Conservation (phyloP, 2,113 vertebrate species). For the Halichoeres trimaculatus region DNA sequence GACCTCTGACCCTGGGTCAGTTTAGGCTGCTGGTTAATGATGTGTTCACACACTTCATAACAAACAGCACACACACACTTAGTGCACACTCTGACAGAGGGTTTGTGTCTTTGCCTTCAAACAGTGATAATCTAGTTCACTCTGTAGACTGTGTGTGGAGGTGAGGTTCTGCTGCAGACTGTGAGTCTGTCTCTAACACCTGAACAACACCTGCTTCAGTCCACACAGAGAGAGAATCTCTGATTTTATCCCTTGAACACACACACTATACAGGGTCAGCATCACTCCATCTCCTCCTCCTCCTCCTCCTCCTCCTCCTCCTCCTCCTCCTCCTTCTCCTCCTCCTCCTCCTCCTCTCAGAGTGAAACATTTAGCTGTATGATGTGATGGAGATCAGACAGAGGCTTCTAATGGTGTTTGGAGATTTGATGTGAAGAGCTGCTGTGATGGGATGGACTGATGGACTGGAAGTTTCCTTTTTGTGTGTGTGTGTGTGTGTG, state of each 20-base stretch:
- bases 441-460: slow-evolving; percentile 38
- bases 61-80: slow-evolving; percentile 34
- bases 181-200: too few species aligned
- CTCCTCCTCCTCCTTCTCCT: neutral
- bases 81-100: slow-evolving; percentile 30
- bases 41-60: slow-evolving; percentile 78
- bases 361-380: slow-evolving; percentile 50
- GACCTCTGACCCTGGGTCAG: slow-evolving; percentile 81
- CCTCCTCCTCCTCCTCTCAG: slow-evolving; percentile 4
- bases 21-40: slow-evolving; percentile 78
- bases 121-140: too few species aligned
- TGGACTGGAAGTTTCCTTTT: slow-evolving; percentile 74
- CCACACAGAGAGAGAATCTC: too few species aligned
- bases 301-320: too few species aligned
- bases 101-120: slow-evolving; percentile 9
- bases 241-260: too few species aligned
- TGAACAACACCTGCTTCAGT: too few species aligned
- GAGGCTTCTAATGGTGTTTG: slow-evolving; percentile 63
- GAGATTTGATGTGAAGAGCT: slow-evolving; percentile 64
- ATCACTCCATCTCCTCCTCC: neutral
- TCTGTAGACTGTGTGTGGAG: too few species aligned
- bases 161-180: too few species aligned
- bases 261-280: too few species aligned
- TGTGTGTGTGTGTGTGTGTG: slow-evolving; percentile 15
- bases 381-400: slow-evolving; percentile 65